A percentile compares a stretch with the other conserved stretches of the same genome.
Evolutionary conservation across 2,888 invertebrate species (phyloP).

Genomic region (Apotomis betuletana): DNA sequence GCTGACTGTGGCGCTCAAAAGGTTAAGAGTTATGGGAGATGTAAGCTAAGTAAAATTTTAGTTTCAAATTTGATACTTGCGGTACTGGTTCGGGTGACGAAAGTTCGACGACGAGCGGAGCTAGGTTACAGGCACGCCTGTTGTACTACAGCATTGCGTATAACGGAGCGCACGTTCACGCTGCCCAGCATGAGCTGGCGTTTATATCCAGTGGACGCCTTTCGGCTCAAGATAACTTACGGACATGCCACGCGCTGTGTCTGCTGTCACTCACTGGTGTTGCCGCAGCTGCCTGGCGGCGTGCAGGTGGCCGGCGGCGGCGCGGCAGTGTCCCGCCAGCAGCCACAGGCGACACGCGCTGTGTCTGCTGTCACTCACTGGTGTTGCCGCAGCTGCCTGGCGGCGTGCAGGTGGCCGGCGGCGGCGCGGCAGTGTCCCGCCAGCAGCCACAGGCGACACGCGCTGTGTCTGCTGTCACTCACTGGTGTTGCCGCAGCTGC

Average conservation of each 20-base stretch:
- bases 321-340: conserved; percentile 91
- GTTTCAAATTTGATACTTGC: no score
- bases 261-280: no score
- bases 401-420: no score
- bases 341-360: conserved; percentile 93
- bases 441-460: conserved; percentile 93
- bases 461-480: conserved; percentile 77
- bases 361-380: conserved; percentile 56
- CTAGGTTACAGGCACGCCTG: conserved; percentile 72
- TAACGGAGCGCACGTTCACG: conserved; percentile 89
- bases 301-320: conserved; percentile 88
- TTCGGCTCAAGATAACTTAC: no score
- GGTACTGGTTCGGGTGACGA: no score
- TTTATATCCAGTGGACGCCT: conserved; percentile 62
- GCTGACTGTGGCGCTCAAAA: no score
- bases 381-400: conserved; percentile 49
- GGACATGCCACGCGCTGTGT: no score
- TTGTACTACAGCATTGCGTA: conserved; percentile 87
- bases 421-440: no score
- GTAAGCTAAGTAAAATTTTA: no score
- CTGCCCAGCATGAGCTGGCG: conserved; percentile 91
- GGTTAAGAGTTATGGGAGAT: no score
- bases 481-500: conserved; percentile 58
- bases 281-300: conserved; percentile 79
- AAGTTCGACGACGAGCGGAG: no score